phyloP scores from a whole-genome alignment of 2,113 vertebrate genomes.

The Sturnus vulgaris region DNA sequence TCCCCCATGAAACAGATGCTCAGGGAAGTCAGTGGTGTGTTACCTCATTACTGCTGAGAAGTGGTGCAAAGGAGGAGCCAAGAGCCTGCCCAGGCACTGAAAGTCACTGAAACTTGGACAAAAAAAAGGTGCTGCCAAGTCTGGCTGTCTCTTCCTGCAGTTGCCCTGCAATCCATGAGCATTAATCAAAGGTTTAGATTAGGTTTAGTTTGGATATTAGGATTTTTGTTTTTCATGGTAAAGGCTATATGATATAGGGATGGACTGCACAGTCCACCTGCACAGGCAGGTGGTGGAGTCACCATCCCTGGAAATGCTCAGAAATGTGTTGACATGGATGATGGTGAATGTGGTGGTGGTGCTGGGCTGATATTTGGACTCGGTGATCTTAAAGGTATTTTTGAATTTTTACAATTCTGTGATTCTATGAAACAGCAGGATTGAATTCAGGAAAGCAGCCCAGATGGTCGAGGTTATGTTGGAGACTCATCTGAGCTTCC shows the following conservation, averaged over 20 bases:
- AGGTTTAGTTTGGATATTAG: not conserved
- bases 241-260: not conserved
- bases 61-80: slow-evolving; percentile 30
- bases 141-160: not conserved
- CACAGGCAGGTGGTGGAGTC: not conserved
- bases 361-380: not conserved
- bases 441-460: not conserved
- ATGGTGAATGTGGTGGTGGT: not conserved
- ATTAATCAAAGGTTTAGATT: not conserved
- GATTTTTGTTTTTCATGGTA: not conserved
- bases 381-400: not conserved
- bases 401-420: not conserved
- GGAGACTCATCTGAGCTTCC: not conserved
- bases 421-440: not conserved
- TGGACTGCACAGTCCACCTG: not conserved
- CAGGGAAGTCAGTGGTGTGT: not conserved
- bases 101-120: not conserved
- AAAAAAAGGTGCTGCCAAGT: not conserved
- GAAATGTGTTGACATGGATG: no score
- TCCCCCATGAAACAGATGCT: slow-evolving; percentile 8
- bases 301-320: not conserved
- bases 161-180: rapidly evolving
- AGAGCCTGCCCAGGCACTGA: not conserved
- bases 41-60: slow-evolving; percentile 24
- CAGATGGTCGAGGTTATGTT: not conserved